These are phyloP conservation scores for Strix aluco DNA, from an alignment of 2,113 vertebrate species.

Conservation along the genomic window DNA sequence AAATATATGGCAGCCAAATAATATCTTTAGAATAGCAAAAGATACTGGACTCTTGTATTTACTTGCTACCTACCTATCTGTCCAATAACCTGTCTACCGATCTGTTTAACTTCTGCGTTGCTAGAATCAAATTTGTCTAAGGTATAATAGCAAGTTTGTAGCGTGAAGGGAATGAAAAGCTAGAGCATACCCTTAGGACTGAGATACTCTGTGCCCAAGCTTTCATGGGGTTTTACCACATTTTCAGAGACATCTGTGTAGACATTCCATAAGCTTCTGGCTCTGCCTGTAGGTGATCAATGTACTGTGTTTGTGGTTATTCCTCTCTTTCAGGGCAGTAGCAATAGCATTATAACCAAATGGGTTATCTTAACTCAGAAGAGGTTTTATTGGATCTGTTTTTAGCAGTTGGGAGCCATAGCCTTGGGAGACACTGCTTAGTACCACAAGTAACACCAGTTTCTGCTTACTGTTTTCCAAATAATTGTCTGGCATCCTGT, in stretches of 20 bases:
- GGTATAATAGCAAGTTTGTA: background rate
- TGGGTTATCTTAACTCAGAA: background rate
- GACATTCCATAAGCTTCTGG: background rate
- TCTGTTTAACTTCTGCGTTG: background rate
- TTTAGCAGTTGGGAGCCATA: background rate
- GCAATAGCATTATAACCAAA: background rate
- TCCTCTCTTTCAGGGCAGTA: background rate
- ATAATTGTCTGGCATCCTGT: background rate
- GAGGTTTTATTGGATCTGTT: background rate
- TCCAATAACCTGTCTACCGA: background rate
- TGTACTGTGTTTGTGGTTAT: background rate
- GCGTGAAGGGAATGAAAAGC: background rate
- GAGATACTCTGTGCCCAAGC: background rate
- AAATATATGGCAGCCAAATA: background rate
- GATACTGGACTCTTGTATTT: background rate
- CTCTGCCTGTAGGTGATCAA: rapidly evolving
- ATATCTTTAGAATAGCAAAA: background rate
- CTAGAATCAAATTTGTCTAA: background rate
- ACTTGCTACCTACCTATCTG: background rate
- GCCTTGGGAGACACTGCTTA: background rate
- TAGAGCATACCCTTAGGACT: background rate
- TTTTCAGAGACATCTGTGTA: background rate
- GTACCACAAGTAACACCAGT: background rate
- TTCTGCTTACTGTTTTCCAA: background rate
- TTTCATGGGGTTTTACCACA: background rate